Base-by-base conservation (phyloP, 2,888 invertebrate species). In the Halictus ligatus region DNA sequence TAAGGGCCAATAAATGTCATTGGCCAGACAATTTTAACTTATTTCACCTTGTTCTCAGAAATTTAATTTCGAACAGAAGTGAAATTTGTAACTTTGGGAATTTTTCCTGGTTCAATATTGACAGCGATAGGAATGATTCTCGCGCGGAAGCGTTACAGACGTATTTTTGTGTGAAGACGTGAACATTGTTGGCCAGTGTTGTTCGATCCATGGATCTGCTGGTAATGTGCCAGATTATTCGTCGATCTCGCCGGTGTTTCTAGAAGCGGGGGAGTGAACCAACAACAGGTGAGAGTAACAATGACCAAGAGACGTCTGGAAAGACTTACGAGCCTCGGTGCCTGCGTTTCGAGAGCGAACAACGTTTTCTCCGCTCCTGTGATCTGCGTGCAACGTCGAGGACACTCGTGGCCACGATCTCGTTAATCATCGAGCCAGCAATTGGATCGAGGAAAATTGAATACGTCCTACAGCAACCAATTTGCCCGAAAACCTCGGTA, bases 361-460 rank as follows among this genome's bases (percentile, higher is more conserved):
- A 73, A 71, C 72, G 73, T 48, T 80, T 80, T 76, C 76, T 67
- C 50, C 21, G 69, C 40, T 18, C 35, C 21, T 67, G 35, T 35
- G 29, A 67, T 67, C 67, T 35, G 67, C 35, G 35, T 35, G 35
- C 35, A 29, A 40, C 69, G 58, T 73, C 67, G 85, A 77, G 80
- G 78, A 85, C 83, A 72, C 72, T 78, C 48, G 69, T 40, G 18
- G 25, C 67, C 48, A 40, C 25, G 46, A 75, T 43, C 79, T 84
- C 87, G 73, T 89, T 85, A 79, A 87, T 89, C 85, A 82, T 80
- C 69, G 29, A 15, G 18, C 35, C 58, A n/a, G 15, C 72, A 67
- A 73, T 43, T 67, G 46, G 69, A 43, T 77, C 78, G 60, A 74
- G 80, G 21, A 54, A 54, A 54, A 54, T 54, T n/a, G 54, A 54